Conservation (phyloP, 2,797 vertebrate species). For the Naso thynnoides region DNA sequence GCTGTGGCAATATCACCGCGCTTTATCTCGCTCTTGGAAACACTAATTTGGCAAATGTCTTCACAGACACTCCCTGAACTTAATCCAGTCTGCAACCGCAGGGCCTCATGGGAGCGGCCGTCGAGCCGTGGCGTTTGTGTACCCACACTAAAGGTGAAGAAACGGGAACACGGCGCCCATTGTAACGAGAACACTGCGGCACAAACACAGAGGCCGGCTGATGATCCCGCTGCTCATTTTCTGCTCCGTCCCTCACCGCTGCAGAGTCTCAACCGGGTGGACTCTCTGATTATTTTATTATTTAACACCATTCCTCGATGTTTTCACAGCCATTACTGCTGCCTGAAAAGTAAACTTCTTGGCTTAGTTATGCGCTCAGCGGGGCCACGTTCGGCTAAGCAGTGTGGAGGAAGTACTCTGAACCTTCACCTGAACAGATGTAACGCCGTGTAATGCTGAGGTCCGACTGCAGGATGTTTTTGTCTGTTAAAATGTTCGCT, state of each 20-base stretch:
- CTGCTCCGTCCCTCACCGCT: not conserved
- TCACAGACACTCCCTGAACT: constrained; percentile 15
- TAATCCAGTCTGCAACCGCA: constrained; percentile 30
- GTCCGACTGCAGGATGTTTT: too few relatives aligned
- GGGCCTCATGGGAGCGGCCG: constrained; percentile 40
- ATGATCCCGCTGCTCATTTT: not conserved
- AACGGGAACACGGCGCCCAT: constrained; percentile 34
- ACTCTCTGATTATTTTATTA: not conserved
- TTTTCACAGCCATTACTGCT: not conserved
- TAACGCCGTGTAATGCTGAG: too few relatives aligned
- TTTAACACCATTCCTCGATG: not conserved
- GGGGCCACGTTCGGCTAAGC: not conserved
- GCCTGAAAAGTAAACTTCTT: not conserved
- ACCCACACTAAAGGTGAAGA: constrained; percentile 17
- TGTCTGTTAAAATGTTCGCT: too few relatives aligned
- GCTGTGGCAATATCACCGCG: constrained; percentile 6
- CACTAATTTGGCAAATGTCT: constrained; percentile 32
- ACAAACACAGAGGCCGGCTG: constrained; percentile 8
- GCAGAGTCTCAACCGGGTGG: not conserved
- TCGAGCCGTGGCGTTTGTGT: constrained; percentile 25
- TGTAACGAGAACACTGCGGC: constrained; percentile 24
- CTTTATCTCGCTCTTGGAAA: constrained; percentile 33
- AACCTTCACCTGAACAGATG: too few relatives aligned
- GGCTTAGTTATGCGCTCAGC: not conserved
- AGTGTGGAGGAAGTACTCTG: too few relatives aligned